phyloP scores from a whole-genome alignment of 1,140 invertebrate species.

The Papilio polytes region DNA sequence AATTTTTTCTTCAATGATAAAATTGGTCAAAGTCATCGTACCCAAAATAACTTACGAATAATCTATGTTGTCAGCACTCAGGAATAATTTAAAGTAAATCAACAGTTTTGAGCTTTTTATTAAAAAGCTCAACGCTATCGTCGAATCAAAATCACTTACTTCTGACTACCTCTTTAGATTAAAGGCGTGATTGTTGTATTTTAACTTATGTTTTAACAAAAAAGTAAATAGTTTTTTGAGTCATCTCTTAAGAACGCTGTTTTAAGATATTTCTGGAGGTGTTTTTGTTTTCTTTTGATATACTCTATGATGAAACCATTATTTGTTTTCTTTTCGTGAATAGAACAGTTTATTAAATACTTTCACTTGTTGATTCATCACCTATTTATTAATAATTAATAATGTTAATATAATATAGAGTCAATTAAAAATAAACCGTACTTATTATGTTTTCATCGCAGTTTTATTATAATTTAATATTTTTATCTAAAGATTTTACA shows the following conservation, averaged over 20 bases:
- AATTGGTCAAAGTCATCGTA: not conserved
- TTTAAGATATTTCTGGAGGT: not conserved
- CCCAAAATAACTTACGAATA: too few species aligned
- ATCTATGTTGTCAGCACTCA: too few species aligned
- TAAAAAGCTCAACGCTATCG: not conserved
- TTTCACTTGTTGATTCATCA: not conserved
- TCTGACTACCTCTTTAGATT: not conserved
- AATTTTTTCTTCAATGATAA: not conserved
- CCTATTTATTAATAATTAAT: not conserved
- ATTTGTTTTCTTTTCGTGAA: not conserved
- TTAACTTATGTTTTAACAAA: not conserved
- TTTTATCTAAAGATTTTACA: too few species aligned
- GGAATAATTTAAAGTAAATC: too few species aligned
- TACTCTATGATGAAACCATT: not conserved
- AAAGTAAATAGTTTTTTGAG: too few species aligned
- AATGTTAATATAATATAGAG: not conserved
- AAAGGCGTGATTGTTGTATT: not conserved
- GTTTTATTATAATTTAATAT: too few species aligned
- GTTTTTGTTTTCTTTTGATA: not conserved
- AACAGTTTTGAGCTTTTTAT: not conserved
- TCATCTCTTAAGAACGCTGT: too few species aligned
- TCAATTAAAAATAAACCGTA: too few species aligned
- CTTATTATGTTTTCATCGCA: too few species aligned
- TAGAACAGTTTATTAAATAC: conserved; percentile 6
- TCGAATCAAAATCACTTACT: not conserved